These are phyloP conservation scores for Helicoverpa armigera DNA, from an alignment of 1,140 invertebrate species.

Conservation along the genomic window DNA sequence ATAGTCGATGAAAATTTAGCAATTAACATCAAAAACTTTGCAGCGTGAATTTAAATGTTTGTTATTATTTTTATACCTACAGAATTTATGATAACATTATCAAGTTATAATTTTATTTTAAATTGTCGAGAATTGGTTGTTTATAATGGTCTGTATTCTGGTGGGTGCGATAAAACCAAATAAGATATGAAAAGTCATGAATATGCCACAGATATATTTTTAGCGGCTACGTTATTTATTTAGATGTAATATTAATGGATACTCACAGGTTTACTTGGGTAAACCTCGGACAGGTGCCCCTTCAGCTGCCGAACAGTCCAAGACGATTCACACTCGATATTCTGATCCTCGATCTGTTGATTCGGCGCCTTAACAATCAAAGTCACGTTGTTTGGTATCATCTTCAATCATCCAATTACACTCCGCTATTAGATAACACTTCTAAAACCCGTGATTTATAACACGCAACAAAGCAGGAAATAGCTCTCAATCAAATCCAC, in stretches of 20 bases:
- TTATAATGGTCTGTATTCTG: too few relatives aligned
- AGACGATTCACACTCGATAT: conserved; percentile 92
- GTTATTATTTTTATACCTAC: too few relatives aligned
- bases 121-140: too few relatives aligned
- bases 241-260: neutral
- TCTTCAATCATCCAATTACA: conserved; percentile 71
- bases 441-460: conserved; percentile 38
- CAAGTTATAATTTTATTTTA: too few relatives aligned
- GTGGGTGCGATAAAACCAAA: neutral
- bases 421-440: conserved; percentile 72
- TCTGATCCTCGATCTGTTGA: conserved; percentile 95
- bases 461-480: conserved; percentile 12
- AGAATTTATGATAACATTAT: too few relatives aligned
- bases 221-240: neutral
- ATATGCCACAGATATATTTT: neutral
- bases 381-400: conserved; percentile 88
- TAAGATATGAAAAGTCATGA: neutral
- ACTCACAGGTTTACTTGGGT: conserved; percentile 96
- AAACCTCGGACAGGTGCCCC: conserved; percentile 93
- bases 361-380: conserved; percentile 95
- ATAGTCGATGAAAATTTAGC: too few relatives aligned
- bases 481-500: neutral
- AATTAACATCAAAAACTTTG: too few relatives aligned
- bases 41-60: too few relatives aligned
- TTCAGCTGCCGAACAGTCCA: conserved; percentile 96